phyloP scores from a whole-genome alignment of 2,888 invertebrate species.

The Lasioglossum zephyrum region DNA sequence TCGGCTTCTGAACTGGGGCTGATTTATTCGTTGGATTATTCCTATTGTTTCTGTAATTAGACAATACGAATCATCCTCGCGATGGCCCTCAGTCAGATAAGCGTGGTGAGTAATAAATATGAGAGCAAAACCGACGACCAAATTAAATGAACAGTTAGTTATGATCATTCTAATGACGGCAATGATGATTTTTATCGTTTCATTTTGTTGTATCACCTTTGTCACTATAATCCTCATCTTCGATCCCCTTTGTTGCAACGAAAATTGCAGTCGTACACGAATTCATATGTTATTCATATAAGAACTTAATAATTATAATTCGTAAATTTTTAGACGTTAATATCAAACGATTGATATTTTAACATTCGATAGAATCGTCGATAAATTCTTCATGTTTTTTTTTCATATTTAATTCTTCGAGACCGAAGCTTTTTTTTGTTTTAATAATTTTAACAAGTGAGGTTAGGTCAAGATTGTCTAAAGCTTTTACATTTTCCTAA shows the following conservation, averaged over 20 bases:
- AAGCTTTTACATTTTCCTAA: not conserved
- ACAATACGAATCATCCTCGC: constrained; percentile 82
- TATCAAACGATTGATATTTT: not conserved
- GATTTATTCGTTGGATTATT: constrained; percentile 78
- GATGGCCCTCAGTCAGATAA: constrained; percentile 90
- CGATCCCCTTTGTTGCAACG: constrained; percentile 8
- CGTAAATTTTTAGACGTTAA: not conserved
- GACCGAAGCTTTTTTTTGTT: not conserved
- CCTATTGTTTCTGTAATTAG: constrained; percentile 80
- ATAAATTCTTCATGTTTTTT: not conserved
- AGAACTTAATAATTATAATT: constrained; percentile 9
- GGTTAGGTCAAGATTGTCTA: constrained; percentile 20
- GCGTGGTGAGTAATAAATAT: constrained; percentile 86
- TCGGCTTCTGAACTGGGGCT: constrained; percentile 80
- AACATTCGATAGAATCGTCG: not conserved
- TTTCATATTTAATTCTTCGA: not conserved
- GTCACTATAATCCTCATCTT: constrained; percentile 18
- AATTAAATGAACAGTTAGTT: constrained; percentile 52
- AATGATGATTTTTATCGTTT: constrained; percentile 41
- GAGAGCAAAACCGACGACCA: constrained; percentile 63
- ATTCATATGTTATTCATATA: not conserved
- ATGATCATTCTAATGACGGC: constrained; percentile 42
- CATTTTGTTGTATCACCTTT: constrained; percentile 28
- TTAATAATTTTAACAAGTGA: not conserved
- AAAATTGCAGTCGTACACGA: not conserved